These are phyloP conservation scores for Drosophila triauraria DNA, from an alignment of 1,140 invertebrate genomes.

Conservation along the genomic window DNA sequence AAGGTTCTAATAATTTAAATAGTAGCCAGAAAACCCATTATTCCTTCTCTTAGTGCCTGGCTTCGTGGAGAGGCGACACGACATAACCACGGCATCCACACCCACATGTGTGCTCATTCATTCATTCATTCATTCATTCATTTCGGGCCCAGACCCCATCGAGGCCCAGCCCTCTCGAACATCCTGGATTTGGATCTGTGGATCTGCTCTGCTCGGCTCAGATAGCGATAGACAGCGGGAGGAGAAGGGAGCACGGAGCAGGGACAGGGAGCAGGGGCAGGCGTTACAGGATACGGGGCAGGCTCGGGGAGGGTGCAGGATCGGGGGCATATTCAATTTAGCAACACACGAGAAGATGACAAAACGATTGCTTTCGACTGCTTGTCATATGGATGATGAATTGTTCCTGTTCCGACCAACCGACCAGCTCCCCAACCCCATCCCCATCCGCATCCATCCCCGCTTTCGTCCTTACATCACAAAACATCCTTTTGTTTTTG, in stretches of 20 bases:
- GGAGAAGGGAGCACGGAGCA: not conserved
- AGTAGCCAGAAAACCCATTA: not conserved
- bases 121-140: constrained; percentile 68
- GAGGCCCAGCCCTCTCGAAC: constrained; percentile 16
- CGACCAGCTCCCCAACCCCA: not conserved
- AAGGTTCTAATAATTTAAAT: too few species aligned
- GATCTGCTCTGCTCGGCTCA: constrained; percentile 31
- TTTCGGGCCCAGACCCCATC: constrained; percentile 12
- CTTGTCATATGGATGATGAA: constrained; percentile 82
- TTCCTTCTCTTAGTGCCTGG: constrained; percentile 1
- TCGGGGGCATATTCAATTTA: constrained; percentile 76
- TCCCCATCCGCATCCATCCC: not conserved
- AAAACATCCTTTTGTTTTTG: constrained; percentile 64
- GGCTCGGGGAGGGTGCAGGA: constrained; percentile 1
- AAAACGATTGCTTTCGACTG: constrained; percentile 83
- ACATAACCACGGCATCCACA: constrained; percentile 35
- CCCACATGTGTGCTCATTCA: constrained; percentile 69
- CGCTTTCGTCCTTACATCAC: constrained; percentile 20
- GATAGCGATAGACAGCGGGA: constrained; percentile 5
- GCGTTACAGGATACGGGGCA: constrained; percentile 2
- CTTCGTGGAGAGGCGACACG: constrained; percentile 12
- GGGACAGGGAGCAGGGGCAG: not conserved
- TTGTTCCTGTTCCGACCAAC: constrained; percentile 75
- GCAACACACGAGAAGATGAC: constrained; percentile 83
- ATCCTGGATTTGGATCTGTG: constrained; percentile 46